Percentiles rank a stretch among this genome's conserved stretches.
Evolutionary conservation across 2,797 vertebrate genomes (phyloP).

Genomic region (Margarornis squamiger): DNA sequence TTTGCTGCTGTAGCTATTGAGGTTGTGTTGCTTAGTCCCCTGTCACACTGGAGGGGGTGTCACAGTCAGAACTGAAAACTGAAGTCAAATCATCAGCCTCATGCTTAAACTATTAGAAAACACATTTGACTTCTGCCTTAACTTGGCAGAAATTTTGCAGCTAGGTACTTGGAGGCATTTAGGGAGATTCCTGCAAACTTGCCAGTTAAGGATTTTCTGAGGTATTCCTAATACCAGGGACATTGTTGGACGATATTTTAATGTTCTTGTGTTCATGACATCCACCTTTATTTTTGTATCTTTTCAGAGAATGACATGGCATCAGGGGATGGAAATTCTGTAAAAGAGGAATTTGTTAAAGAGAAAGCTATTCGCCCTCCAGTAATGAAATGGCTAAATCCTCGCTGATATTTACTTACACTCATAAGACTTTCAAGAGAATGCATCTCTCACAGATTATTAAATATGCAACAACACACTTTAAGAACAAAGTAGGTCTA

Average conservation of each 20-base stretch:
- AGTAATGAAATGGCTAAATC: conserved; percentile 84
- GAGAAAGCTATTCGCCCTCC: conserved; percentile 73
- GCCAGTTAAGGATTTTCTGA: background rate
- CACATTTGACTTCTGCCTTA: background rate
- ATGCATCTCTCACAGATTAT: conserved; percentile 31
- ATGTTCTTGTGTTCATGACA: background rate
- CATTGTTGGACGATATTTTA: background rate
- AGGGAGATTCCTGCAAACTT: background rate
- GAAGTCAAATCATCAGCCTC: background rate
- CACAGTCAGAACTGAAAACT: background rate
- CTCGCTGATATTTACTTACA: conserved; percentile 83
- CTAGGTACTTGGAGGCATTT: background rate
- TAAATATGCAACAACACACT: conserved; percentile 58
- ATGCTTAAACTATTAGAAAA: background rate
- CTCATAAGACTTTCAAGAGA: conserved; percentile 24
- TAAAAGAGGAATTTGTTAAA: conserved; percentile 77
- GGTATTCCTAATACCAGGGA: background rate
- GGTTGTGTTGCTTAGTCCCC: background rate
- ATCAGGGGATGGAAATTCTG: conserved; percentile 86
- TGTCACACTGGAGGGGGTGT: background rate
- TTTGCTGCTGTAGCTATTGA: background rate
- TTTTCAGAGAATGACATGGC: conserved; percentile 85
- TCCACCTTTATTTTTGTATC: background rate
- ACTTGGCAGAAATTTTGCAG: background rate
- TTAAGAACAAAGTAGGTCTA: conserved; percentile 57